Base-by-base conservation (phyloP, 1,140 invertebrate species). In the Carposina sasakii region DNA sequence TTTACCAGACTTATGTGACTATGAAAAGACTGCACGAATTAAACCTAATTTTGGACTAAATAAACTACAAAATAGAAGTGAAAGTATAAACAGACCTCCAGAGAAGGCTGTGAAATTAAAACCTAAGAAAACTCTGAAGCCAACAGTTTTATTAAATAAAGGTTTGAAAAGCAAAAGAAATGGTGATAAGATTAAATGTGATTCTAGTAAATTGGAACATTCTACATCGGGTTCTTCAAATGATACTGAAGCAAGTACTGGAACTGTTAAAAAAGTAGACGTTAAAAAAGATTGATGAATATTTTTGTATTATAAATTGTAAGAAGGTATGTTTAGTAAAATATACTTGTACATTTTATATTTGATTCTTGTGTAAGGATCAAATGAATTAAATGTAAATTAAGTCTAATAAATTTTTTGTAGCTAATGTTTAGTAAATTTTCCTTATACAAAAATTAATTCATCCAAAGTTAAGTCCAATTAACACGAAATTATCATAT, bases 181-280 rank as follows among this genome's bases (percentile, higher is more conserved):
- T 42, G 68, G 57, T 59, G 56, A 62, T 54, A 76, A 63, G 55
- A 61, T 40, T 42, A 72, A 67, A 42, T 52, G 51, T 58, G 70
- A 72, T 64, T 56, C 52, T 42, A 68, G 57, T 46, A 77, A 71
- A 50, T 60, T 85, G 49, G 81, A 85, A 61, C 76, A 84, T 71
- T 85, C 85, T 12, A 81, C 71, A 58, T 86, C 83, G 9, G 81
- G 78, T 34, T 86, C 85, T 1, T 86, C 85, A 12, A 85, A 85
- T 60, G 85, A 85, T 47, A 86, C 85, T 23, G 85, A 85, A 67
- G 63, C 74, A 3, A 86, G 85, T 64, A 85, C 79, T n/a, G 83
- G 79, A 8, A 86, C 85, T 12, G 85, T 86, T 3, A 79, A 68
- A 57, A 76, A 76, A 60, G 63, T 84, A 23, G 69, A 79, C 42